Evolutionary conservation across 30 jellyfish, hydroid and myxozoan genomes (phyloP), one percentile per base, ranked within the genome.

Genomic region (Phacellophora camtschatica): DNA sequence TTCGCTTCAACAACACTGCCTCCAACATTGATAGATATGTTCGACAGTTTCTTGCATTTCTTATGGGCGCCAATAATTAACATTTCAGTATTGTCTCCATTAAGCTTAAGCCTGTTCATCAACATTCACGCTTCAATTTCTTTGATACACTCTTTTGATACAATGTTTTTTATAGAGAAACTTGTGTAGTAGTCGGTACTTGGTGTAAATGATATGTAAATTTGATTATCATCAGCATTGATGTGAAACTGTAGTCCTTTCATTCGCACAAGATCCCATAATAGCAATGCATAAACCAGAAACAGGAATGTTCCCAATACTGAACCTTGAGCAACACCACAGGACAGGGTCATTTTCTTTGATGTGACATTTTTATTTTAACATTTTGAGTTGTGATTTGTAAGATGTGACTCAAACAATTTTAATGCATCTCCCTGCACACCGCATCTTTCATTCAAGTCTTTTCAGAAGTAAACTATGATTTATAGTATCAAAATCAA

Each of bases 71-170:
- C n/a, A n/a, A n/a, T 41, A 45, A 43, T 46, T 18, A 42, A n/a
- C 84, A 39, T 41, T 39, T 71, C 84, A 71, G 84, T 71, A 39
- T 71, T 71, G 41, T 71, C 76, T 4, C 57, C 76, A 48, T 71
- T 71, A 43, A 71, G 75, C 20, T 71, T 71, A 43, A 71, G 81
- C 84, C 75, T 39, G 80, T 71, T 71, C 46, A 41, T 71, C 71
- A 66, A 16, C 81, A 66, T 66, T 71, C 81, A 66, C 31, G 66
- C 71, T n/a, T n/a, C n/a, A n/a, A n/a, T n/a, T n/a, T n/a, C n/a
- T n/a, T n/a, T n/a, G n/a, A n/a, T n/a, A n/a, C 36, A 11, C 35
- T 9, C 6, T 36, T 28, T 66, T n/a, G n/a, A n/a, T n/a, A n/a
- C n/a, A n/a, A n/a, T n/a, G n/a, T n/a, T n/a, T n/a, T n/a, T n/a